Evolutionary conservation across 2,113 vertebrate genomes (phyloP), one percentile per base, ranked within the genome.

Genomic region (Aptenodytes forsteri): DNA sequence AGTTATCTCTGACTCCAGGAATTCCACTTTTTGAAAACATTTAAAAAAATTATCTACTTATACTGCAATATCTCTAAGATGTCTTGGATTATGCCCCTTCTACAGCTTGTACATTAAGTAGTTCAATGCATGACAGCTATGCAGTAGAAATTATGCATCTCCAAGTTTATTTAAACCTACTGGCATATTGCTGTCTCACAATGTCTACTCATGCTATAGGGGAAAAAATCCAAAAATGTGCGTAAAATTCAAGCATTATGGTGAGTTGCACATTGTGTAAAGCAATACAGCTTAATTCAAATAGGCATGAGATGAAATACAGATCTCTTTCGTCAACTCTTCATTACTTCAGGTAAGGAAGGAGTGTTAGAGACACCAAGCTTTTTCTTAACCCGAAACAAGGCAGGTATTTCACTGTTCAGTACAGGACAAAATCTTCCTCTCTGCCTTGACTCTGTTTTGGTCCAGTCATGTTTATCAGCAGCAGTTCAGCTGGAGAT

Each of bases 181-280:
- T 30, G 22, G 6, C 18, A 13, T 59, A 2, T 29, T 67, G 17
- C 16, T 85, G 16, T 77, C 27, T 52, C 49, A 78, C 2, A 61
- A 27, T 26, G 5, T 17, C 9, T 83, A n/a, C 17, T 67, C 7
- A 25, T 36, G 15, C 6, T 54, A 15, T 10, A 26, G 38, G 30
- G 14, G 6, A 20, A 72, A 82, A 40, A n/a, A 7, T 1, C 1
- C 4, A 2, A 65, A 73, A 59, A 8, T 0, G 1, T 20, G 14
- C 10, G 7, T 66, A 44, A 73, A 91, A 82, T 66, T 36, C 34
- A 54, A 75, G 21, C 3, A 11, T 13, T 55, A 20, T 2, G 5
- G 10, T 34, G 50, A 79, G 10, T 15, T 64, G 10, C 9, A 36
- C 6, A 42, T 34, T 44, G 22, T 42, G 3, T 54, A 46, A 64